Conservation (phyloP, 1,140 invertebrate species). For the Aphelenchoides besseyi region DNA sequence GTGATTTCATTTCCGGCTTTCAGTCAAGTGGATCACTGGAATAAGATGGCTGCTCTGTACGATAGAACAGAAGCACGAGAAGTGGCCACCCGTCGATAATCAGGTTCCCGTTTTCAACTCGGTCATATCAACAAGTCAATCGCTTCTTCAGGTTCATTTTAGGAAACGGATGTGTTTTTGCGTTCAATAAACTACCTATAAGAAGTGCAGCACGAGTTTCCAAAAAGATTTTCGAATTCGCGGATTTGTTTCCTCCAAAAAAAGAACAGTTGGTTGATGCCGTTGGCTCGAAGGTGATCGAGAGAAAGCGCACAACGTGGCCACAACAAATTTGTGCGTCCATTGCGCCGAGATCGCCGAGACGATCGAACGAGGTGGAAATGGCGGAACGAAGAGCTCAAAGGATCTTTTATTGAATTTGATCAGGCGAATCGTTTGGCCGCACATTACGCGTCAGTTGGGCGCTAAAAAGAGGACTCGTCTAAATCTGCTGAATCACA, state of each 20-base stretch:
- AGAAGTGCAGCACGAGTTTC: too few species aligned
- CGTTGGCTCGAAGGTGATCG: too few species aligned
- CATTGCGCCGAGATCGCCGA: too few species aligned
- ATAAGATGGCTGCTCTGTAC: neutral
- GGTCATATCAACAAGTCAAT: neutral
- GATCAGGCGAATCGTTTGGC: neutral
- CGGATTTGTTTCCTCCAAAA: too few species aligned
- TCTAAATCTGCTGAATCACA: neutral
- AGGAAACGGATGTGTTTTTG: neutral
- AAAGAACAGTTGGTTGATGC: too few species aligned
- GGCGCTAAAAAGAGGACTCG: neutral
- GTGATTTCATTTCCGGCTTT: neutral
- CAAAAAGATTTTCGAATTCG: too few species aligned
- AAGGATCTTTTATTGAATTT: neutral
- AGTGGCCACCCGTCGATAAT: neutral
- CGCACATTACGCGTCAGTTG: slow-evolving; percentile 2
- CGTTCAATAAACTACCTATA: neutral
- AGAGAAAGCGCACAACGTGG: too few species aligned
- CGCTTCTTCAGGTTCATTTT: neutral
- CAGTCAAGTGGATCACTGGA: neutral
- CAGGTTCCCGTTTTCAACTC: neutral
- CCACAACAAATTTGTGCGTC: too few species aligned
- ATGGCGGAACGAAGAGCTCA: neutral
- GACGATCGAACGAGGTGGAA: slow-evolving; percentile 1
- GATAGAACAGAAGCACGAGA: neutral